Evolutionary conservation across 2,888 invertebrate species (phyloP).

Genomic region (Achlya flavicornis): DNA sequence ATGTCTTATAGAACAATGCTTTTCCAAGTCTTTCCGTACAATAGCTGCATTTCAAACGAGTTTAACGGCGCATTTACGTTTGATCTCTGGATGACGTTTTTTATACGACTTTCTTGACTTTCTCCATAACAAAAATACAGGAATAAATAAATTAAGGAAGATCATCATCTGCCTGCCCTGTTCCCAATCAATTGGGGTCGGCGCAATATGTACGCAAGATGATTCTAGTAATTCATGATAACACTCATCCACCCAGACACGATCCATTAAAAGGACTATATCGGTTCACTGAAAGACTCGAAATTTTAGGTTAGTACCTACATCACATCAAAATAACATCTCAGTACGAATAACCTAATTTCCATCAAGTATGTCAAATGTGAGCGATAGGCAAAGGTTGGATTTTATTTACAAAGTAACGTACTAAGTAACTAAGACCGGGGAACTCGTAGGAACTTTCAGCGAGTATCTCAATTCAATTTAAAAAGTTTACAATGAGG

Average conservation of each 20-base stretch:
- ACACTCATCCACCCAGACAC: too few species aligned
- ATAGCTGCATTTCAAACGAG: constrained; percentile 14
- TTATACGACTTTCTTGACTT: neutral
- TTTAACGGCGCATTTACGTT: constrained; percentile 24
- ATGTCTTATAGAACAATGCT: constrained; percentile 47
- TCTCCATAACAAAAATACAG: too few species aligned
- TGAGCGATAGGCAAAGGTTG: constrained; percentile 33
- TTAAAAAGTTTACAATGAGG: constrained; percentile 63
- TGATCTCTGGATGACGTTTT: constrained; percentile 20
- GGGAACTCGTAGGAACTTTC: constrained; percentile 36
- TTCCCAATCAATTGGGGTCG: too few species aligned
- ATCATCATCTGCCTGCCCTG: too few species aligned
- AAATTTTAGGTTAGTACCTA: too few species aligned
- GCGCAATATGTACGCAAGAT: too few species aligned
- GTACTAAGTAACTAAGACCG: constrained; percentile 44
- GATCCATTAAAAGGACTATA: too few species aligned
- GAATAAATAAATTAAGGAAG: too few species aligned
- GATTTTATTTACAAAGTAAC: constrained; percentile 57
- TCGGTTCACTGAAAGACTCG: too few species aligned
- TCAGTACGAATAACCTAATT: constrained; percentile 16
- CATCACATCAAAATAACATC: constrained; percentile 4
- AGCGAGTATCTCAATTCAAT: constrained; percentile 59
- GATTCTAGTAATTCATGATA: too few species aligned
- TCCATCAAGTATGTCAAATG: constrained; percentile 8
- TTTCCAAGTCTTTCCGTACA: constrained; percentile 31